phyloP scores from a whole-genome alignment of 2,888 invertebrate genomes.

The Acanthococcus lagerstroemiae region DNA sequence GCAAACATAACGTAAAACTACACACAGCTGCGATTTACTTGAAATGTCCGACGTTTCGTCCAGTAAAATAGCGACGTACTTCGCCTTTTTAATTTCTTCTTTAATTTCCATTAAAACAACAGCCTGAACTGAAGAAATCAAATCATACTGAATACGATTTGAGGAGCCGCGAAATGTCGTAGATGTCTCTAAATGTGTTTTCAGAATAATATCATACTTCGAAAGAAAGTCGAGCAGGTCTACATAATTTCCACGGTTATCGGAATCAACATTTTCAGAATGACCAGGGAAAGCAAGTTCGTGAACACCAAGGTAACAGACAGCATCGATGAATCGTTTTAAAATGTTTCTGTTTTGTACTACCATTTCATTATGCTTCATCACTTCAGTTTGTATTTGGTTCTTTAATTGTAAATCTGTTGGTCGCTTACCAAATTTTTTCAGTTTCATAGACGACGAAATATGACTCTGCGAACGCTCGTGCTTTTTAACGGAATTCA shows the following conservation, averaged over 20 bases:
- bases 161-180: conserved; percentile 10
- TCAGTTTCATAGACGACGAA: conserved; percentile 10
- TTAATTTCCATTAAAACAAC: neutral
- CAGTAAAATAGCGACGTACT: neutral
- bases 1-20: neutral
- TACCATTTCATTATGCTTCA: conserved; percentile 9
- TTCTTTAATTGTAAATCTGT: conserved; percentile 10
- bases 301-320: conserved; percentile 11
- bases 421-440: conserved; percentile 8
- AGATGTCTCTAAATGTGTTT: conserved; percentile 17
- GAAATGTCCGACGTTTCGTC: conserved; percentile 11
- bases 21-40: conserved; percentile 11
- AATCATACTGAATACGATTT: conserved; percentile 2
- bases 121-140: neutral
- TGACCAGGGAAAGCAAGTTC: conserved; percentile 7
- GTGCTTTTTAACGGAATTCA: conserved; percentile 13
- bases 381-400: conserved; percentile 7
- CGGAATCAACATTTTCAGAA: conserved; percentile 12
- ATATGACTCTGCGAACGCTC: conserved; percentile 13
- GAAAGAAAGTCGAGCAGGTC: conserved; percentile 2
- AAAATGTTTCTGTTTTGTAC: conserved; percentile 8
- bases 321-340: conserved; percentile 9
- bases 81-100: neutral
- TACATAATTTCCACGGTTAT: conserved; percentile 2
- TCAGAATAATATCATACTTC: conserved; percentile 8